Evolutionary conservation across 2,797 vertebrate species (phyloP).

Genomic region (Sciurus carolinensis): DNA sequence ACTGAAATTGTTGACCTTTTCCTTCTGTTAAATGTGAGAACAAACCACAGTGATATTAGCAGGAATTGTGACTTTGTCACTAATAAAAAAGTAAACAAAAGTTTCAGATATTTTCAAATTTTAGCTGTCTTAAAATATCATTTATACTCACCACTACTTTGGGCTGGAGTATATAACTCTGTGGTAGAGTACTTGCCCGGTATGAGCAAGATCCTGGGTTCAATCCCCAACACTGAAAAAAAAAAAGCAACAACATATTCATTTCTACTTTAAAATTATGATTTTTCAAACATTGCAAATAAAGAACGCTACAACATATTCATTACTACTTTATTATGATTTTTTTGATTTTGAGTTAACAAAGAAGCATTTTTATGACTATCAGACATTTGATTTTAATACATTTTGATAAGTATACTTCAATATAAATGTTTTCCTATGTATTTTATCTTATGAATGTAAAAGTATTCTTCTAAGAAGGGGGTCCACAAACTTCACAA

Average conservation of each 20-base stretch:
- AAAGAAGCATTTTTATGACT: background rate
- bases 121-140: no score
- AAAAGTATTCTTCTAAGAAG: background rate
- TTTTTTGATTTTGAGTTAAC: background rate
- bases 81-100: background rate
- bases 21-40: background rate
- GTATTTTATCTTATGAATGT: constrained; percentile 15
- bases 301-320: no score
- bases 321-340: background rate
- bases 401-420: constrained; percentile 1
- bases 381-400: background rate
- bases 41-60: background rate
- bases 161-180: no score
- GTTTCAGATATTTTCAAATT: background rate
- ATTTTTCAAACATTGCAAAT: background rate
- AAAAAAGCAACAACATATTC: no score
- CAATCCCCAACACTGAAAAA: no score
- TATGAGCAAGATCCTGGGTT: no score
- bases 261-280: background rate
- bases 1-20: background rate
- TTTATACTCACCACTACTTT: background rate
- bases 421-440: background rate
- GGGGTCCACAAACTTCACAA: background rate
- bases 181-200: no score
- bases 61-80: background rate